Percentiles rank a stretch among this genome's conserved stretches.
These are phyloP conservation scores for Sebastes matsubarae DNA, from an alignment of 2,797 vertebrate species.

Conservation along the genomic window DNA sequence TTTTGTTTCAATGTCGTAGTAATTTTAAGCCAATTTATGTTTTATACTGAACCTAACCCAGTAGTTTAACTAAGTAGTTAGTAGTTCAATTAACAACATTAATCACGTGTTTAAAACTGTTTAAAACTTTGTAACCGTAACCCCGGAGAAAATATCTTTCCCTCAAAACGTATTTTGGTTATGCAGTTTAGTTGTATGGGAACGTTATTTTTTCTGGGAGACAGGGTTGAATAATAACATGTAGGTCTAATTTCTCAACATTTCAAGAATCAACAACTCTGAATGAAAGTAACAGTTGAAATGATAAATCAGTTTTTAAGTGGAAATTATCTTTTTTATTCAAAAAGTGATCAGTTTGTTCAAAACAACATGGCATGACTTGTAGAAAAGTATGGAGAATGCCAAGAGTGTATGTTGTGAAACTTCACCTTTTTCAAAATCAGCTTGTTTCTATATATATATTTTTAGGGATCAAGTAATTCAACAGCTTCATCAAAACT, in stretches of 20 bases:
- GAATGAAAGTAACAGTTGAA: not conserved
- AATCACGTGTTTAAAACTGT: too few relatives aligned
- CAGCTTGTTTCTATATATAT: not conserved
- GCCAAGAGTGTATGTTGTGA: not conserved
- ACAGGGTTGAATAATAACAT: not conserved
- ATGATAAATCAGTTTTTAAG: not conserved
- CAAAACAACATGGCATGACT: not conserved
- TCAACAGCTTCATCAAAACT: not conserved
- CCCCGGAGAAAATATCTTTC: too few relatives aligned
- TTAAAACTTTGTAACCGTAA: too few relatives aligned
- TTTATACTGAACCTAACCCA: too few relatives aligned
- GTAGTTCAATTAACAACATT: too few relatives aligned
- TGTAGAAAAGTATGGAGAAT: not conserved
- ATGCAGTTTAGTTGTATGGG: too few relatives aligned
- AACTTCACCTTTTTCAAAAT: not conserved
- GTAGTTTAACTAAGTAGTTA: too few relatives aligned
- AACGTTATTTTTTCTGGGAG: too few relatives aligned
- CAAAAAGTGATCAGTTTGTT: not conserved
- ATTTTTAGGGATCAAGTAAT: not conserved
- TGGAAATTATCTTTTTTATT: not conserved
- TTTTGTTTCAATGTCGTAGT: too few relatives aligned
- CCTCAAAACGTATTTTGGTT: too few relatives aligned
- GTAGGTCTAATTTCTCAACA: not conserved
- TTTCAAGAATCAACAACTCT: not conserved
- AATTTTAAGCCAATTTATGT: too few relatives aligned